Conservation (phyloP, 2,888 invertebrate genomes). For the Listrodromus nycthemerus region DNA sequence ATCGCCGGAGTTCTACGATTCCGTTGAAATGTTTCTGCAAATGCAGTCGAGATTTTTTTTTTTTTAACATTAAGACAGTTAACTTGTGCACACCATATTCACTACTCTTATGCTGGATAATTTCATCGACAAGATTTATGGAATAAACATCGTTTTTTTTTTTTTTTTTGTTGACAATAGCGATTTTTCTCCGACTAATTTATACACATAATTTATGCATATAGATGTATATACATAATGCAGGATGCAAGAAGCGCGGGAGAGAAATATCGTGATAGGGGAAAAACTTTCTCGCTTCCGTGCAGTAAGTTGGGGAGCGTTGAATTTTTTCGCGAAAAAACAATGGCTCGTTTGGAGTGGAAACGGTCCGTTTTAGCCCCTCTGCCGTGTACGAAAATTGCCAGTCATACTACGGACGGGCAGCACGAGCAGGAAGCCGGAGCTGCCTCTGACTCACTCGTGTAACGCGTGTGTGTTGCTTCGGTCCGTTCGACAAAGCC, state of each 20-base stretch:
- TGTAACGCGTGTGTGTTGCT: constrained; percentile 2
- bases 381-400: neutral
- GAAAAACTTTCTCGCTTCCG: neutral
- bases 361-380: neutral
- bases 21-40: neutral
- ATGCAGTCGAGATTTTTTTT: neutral
- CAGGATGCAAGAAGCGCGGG: constrained; percentile 35
- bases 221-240: constrained; percentile 16
- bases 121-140: constrained; percentile 3
- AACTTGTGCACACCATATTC: neutral
- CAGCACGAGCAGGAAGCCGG: constrained; percentile 44
- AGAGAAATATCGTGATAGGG: constrained; percentile 28
- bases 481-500: constrained; percentile 24
- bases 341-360: neutral
- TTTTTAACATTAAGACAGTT: neutral
- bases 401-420: neutral
- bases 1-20: neutral
- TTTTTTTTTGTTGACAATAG: constrained; percentile 21
- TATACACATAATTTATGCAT: neutral
- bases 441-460: constrained; percentile 51
- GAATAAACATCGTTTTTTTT: constrained; percentile 39
- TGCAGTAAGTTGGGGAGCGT: neutral
- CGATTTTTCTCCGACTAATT: constrained; percentile 15
- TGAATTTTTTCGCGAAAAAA: neutral
- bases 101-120: neutral